phyloP scores from a whole-genome alignment of 1,140 invertebrate species.

The Eriocheir sinensis region DNA sequence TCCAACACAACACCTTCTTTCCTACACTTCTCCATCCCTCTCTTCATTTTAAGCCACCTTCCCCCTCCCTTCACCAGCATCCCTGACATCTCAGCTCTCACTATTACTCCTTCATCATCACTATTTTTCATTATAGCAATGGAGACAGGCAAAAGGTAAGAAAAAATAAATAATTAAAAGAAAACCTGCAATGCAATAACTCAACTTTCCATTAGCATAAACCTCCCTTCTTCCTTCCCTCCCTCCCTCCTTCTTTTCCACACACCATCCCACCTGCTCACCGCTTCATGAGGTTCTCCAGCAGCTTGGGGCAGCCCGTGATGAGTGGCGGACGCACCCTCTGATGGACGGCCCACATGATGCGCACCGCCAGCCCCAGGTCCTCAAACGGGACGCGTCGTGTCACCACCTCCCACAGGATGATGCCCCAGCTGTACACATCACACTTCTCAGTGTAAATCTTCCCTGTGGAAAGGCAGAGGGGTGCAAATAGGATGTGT shows the following conservation, averaged over 20 bases:
- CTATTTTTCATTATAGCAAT: too few relatives aligned
- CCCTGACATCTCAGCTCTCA: neutral
- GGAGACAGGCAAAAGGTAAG: too few relatives aligned
- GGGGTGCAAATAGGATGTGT: neutral
- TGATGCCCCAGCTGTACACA: constrained; percentile 98
- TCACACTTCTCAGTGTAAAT: constrained; percentile 99
- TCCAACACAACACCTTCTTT: too few relatives aligned
- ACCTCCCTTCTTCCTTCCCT: too few relatives aligned
- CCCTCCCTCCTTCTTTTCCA: neutral
- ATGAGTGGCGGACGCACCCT: constrained; percentile 93
- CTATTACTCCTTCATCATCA: neutral
- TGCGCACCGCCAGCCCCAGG: constrained; percentile 92
- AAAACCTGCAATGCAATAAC: too few relatives aligned
- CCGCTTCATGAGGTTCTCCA: constrained; percentile 93
- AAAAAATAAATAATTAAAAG: too few relatives aligned
- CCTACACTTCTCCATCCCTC: too few relatives aligned
- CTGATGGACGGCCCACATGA: constrained; percentile 95
- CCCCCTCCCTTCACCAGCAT: constrained; percentile 34
- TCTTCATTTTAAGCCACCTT: too few relatives aligned
- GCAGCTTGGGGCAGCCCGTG: constrained; percentile 91
- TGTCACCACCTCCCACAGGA: constrained; percentile 97
- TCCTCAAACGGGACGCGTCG: constrained; percentile 95
- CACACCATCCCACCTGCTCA: constrained; percentile 79
- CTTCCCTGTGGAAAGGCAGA: constrained; percentile 80
- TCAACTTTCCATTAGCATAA: too few relatives aligned